Conservation (phyloP, 2,113 vertebrate genomes). For the Pogona vitticeps region DNA sequence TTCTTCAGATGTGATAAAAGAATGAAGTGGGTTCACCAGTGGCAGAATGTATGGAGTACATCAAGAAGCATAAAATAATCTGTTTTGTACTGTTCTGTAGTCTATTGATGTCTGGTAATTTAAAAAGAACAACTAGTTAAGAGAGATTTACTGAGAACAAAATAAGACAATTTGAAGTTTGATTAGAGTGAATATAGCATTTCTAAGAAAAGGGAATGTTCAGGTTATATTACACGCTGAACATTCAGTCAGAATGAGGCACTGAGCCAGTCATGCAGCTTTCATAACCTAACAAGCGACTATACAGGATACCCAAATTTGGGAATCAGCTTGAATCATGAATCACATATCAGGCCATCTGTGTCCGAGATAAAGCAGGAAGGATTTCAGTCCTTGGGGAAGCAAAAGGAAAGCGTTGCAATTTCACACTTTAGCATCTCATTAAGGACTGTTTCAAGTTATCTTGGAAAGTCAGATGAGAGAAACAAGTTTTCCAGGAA, state of each 20-base stretch:
- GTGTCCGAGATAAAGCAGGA: constrained; percentile 3
- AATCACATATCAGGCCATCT: constrained; percentile 33
- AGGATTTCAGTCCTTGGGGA: neutral
- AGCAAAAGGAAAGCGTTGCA: constrained; percentile 32
- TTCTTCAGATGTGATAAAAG: neutral
- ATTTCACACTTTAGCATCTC: constrained; percentile 30
- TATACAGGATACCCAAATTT: constrained; percentile 22
- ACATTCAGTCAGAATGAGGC: constrained; percentile 31
- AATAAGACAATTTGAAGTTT: neutral
- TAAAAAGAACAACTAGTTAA: neutral
- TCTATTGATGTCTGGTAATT: neutral
- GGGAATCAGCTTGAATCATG: constrained; percentile 14
- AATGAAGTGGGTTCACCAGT: neutral
- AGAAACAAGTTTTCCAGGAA: neutral
- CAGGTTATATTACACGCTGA: constrained; percentile 8
- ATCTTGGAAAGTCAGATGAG: neutral
- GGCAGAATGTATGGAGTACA: neutral
- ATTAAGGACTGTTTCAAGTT: constrained; percentile 23
- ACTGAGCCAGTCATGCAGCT: constrained; percentile 14
- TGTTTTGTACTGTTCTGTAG: neutral
- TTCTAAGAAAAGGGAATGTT: constrained; percentile 14
- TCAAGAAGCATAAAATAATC: neutral
- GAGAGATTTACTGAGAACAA: neutral
- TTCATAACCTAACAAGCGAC: constrained; percentile 20
- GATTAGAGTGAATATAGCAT: constrained; percentile 2